Conservation (phyloP, 2,113 vertebrate species). For the Erinaceus europaeus region DNA sequence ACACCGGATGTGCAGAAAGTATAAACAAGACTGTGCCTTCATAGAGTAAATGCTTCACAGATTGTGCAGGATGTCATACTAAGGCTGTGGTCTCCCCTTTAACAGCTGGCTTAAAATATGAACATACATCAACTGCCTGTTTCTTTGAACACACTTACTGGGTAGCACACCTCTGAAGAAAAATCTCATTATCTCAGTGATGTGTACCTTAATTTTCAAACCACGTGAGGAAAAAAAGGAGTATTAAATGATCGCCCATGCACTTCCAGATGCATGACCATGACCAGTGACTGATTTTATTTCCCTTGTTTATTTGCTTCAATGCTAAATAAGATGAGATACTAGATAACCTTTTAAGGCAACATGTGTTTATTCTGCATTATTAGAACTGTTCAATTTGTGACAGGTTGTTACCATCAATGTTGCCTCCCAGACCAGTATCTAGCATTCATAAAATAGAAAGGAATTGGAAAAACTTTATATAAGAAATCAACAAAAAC, state of each 20-base stretch:
- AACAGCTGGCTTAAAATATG: conserved; percentile 92
- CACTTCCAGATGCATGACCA: conserved; percentile 82
- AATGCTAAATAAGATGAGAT: conserved; percentile 86
- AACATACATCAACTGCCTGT: conserved; percentile 87
- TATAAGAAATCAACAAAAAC: conserved; percentile 81
- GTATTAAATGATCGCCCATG: conserved; percentile 82
- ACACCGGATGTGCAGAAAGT: conserved; percentile 98
- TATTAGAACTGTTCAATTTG: conserved; percentile 80
- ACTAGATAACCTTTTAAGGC: conserved; percentile 90
- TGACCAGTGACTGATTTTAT: conserved; percentile 79
- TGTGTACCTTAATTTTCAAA: conserved; percentile 84
- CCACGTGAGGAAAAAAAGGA: conserved; percentile 80
- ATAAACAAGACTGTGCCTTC: conserved; percentile 99
- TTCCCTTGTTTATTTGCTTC: conserved; percentile 81
- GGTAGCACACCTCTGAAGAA: conserved; percentile 80
- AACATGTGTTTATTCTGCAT: conserved; percentile 88
- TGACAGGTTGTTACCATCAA: conserved; percentile 78
- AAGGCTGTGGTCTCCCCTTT: conserved; percentile 98
- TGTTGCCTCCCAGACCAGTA: conserved; percentile 86
- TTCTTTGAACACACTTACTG: conserved; percentile 82
- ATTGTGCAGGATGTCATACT: conserved; percentile 99
- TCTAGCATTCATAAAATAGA: conserved; percentile 85
- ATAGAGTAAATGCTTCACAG: conserved; percentile 95
- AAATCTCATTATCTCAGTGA: conserved; percentile 79
- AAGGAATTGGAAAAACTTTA: conserved; percentile 81